phyloP scores from a whole-genome alignment of 1,140 invertebrate genomes.

The Aphidius gifuensis region DNA sequence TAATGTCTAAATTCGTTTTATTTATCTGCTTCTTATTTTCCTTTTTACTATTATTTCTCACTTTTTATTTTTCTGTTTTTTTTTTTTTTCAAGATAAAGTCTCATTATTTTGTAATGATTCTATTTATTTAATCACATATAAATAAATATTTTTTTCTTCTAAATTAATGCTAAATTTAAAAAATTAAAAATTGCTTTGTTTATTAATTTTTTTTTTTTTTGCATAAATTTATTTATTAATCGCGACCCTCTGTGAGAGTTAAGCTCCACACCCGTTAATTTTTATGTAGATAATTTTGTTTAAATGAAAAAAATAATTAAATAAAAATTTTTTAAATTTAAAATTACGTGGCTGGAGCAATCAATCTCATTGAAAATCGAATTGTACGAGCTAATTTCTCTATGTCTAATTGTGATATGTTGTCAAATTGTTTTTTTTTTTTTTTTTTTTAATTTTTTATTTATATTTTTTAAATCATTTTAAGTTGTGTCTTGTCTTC shows the following conservation, averaged over 20 bases:
- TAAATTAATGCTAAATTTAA: too few relatives aligned
- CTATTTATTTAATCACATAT: constrained; percentile 13
- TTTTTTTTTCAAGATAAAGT: constrained; percentile 23
- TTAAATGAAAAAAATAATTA: constrained; percentile 4
- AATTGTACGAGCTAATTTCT: constrained; percentile 27
- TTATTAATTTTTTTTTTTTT: too few relatives aligned
- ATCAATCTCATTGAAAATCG: not conserved
- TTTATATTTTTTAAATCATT: constrained; percentile 26
- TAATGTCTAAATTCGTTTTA: constrained; percentile 27
- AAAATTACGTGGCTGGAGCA: constrained; percentile 15
- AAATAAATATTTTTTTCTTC: too few relatives aligned
- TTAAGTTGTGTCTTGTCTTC: constrained; percentile 49
- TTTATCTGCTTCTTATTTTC: constrained; percentile 29
- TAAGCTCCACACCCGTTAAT: not conserved
- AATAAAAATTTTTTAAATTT: constrained; percentile 2
- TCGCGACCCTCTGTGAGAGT: too few relatives aligned
- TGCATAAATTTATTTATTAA: not conserved
- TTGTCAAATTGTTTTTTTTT: constrained; percentile 47
- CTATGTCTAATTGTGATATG: constrained; percentile 49
- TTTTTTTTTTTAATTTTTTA: constrained; percentile 34
- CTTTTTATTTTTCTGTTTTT: constrained; percentile 8
- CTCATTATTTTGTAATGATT: not conserved
- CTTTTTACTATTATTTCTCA: constrained; percentile 15
- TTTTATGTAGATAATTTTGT: not conserved
- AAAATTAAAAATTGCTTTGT: too few relatives aligned